These are phyloP conservation scores for Fringilla coelebs DNA, from an alignment of 2,797 vertebrate species.

Conservation along the genomic window DNA sequence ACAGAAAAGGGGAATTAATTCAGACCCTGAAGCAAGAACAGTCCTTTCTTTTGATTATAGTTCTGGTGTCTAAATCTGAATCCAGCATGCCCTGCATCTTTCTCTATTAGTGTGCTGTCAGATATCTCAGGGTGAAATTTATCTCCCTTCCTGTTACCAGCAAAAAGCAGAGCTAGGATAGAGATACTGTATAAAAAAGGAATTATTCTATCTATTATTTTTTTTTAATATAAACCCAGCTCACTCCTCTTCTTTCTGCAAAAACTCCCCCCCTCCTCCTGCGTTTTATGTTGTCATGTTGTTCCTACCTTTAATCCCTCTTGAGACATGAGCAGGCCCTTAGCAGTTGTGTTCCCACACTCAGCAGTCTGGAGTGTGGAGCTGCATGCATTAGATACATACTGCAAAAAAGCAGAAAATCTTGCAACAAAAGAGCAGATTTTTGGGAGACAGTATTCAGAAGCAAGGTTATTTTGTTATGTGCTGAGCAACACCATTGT, in stretches of 20 bases:
- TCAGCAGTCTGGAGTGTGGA: neutral
- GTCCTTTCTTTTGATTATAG: neutral
- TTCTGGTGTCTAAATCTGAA: neutral
- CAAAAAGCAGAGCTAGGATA: neutral
- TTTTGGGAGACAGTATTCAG: neutral
- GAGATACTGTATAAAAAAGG: neutral
- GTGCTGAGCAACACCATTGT: neutral
- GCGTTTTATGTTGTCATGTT: neutral
- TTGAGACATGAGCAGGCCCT: neutral
- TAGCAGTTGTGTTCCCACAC: neutral
- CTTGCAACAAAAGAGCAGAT: neutral
- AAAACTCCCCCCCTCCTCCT: fast-evolving
- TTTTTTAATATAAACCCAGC: neutral
- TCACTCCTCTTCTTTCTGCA: neutral
- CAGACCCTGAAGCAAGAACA: constrained; percentile 4
- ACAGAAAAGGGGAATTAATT: constrained; percentile 22
- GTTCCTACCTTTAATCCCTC: neutral
- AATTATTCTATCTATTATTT: neutral
- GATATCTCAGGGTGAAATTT: neutral
- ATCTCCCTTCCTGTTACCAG: neutral
- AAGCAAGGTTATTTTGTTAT: neutral
- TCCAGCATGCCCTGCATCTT: neutral
- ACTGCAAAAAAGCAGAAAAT: neutral
- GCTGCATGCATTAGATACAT: neutral
- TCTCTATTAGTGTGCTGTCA: neutral